A percentile compares a stretch with the other conserved stretches of the same genome.
Conservation (phyloP, 1,140 invertebrate genomes). For the Ceratina calcarata region DNA sequence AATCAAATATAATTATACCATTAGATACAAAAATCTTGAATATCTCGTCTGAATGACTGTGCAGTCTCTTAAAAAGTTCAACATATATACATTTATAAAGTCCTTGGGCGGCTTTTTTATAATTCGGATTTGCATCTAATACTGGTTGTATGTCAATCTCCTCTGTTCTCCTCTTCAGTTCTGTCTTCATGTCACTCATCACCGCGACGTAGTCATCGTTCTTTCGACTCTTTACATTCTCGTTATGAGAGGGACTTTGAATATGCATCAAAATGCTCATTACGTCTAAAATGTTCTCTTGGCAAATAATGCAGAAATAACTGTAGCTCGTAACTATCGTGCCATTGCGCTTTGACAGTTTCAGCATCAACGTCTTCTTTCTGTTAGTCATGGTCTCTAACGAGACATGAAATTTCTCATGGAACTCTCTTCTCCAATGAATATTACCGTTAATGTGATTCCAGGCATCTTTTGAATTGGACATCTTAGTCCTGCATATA, state of each 20-base stretch:
- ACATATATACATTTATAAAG: neutral
- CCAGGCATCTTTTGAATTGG: neutral
- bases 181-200: too few relatives aligned
- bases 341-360: neutral
- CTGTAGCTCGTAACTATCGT: neutral
- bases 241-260: neutral
- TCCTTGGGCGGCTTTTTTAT: too few relatives aligned
- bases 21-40: neutral
- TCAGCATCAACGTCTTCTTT: neutral
- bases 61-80: neutral
- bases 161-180: too few relatives aligned
- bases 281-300: neutral
- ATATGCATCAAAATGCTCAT: neutral
- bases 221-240: neutral
- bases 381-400: neutral
- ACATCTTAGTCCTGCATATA: neutral
- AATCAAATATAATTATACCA: conserved; percentile 1
- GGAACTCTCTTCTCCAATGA: neutral
- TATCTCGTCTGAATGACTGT: neutral
- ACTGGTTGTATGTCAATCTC: too few relatives aligned
- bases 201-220: neutral
- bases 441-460: neutral
- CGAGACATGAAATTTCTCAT: neutral
- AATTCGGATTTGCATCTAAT: too few relatives aligned
- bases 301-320: neutral